These are phyloP conservation scores for Genyomyrus donnyi DNA, from an alignment of 2,113 vertebrate species.

Conservation along the genomic window DNA sequence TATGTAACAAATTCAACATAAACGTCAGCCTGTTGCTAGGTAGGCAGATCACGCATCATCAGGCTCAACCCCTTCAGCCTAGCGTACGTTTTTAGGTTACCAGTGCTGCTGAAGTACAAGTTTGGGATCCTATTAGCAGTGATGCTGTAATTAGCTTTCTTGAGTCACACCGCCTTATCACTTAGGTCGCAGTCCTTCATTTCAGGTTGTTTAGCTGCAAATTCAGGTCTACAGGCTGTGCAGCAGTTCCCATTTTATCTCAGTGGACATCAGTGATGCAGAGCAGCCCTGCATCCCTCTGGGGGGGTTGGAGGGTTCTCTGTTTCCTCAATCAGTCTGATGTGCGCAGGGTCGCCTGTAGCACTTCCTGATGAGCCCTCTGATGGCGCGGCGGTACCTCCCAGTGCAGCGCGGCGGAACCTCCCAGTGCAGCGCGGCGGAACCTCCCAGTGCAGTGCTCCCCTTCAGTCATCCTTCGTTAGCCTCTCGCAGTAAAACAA, in stretches of 20 bases:
- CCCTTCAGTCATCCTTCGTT: not conserved
- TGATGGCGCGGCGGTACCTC: not conserved
- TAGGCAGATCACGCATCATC: not conserved
- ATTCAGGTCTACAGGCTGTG: not conserved
- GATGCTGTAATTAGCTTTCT: not conserved
- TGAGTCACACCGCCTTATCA: not conserved
- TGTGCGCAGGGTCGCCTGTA: not conserved
- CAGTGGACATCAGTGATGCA: not conserved
- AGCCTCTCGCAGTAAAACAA: not conserved
- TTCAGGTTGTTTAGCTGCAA: not conserved
- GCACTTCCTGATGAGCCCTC: not conserved
- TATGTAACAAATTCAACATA: not conserved
- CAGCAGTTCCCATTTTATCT: not conserved
- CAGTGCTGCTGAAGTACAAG: not conserved
- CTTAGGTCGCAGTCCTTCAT: not conserved
- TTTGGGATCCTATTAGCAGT: not conserved
- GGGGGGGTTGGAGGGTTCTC: not conserved
- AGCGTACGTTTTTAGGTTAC: not conserved
- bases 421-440: too few relatives aligned
- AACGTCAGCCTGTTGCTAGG: not conserved
- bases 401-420: not conserved
- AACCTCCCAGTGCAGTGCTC: not conserved
- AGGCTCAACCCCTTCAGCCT: not conserved
- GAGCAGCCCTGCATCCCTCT: not conserved
- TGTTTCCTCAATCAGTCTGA: slow-evolving; percentile 1